phyloP scores from a whole-genome alignment of 2,797 vertebrate genomes.

The Sciurus vulgaris region DNA sequence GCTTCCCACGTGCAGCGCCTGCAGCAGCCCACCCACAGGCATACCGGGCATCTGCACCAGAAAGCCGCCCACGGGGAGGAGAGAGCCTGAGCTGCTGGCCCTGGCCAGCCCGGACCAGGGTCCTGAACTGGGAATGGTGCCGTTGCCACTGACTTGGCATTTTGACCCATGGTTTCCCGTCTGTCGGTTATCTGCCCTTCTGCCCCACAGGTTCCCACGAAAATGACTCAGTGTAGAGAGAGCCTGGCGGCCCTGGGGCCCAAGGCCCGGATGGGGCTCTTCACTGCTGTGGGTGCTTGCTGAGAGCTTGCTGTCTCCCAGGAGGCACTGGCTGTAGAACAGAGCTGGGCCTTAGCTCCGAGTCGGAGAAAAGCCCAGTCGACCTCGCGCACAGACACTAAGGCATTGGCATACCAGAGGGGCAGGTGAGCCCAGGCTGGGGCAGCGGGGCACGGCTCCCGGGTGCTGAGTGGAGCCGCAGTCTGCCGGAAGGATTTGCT shows the following conservation, averaged over 20 bases:
- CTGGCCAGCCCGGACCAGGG: not conserved
- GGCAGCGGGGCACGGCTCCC: not conserved
- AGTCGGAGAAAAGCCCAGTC: not conserved
- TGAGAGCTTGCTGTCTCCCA: not conserved
- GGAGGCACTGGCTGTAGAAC: not conserved
- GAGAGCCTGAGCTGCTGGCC: not conserved
- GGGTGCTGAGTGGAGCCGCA: no score
- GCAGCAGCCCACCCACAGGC: not conserved
- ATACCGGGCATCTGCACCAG: no score
- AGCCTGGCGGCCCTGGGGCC: rapidly evolving
- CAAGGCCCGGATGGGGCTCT: not conserved
- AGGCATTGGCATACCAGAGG: rapidly evolving
- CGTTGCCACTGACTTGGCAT: not conserved
- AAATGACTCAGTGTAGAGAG: not conserved
- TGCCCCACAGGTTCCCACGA: not conserved
- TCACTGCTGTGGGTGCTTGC: not conserved
- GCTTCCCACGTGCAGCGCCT: rapidly evolving
- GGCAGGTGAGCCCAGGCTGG: not conserved
- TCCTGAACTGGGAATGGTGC: not conserved
- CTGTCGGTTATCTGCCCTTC: not conserved
- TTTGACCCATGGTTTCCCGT: not conserved
- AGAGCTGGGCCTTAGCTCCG: not conserved
- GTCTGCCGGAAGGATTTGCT: no score
- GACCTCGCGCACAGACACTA: not conserved
- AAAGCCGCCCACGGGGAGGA: not conserved